phyloP scores from a whole-genome alignment of 1,140 invertebrate species.

The Dryas iulia region DNA sequence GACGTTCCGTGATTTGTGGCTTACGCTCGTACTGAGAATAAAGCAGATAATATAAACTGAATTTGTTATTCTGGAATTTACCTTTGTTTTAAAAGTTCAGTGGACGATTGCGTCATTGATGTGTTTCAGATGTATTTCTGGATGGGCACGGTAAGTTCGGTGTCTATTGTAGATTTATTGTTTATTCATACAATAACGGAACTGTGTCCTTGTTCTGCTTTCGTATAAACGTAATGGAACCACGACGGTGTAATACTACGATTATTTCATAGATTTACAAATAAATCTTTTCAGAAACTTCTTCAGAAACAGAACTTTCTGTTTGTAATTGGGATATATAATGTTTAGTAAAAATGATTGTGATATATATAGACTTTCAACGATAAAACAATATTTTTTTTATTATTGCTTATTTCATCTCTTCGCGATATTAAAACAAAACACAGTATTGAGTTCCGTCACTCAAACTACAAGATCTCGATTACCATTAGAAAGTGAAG shows the following conservation, averaged over 20 bases:
- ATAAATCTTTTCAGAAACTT: no score
- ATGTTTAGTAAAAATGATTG: no score
- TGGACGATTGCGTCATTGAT: constrained; percentile 25
- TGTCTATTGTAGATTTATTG: constrained; percentile 28
- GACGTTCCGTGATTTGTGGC: constrained; percentile 16
- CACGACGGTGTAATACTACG: neutral
- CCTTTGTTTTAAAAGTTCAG: constrained; percentile 28
- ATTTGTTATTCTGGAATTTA: constrained; percentile 20
- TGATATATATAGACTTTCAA: no score
- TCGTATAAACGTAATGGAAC: constrained; percentile 14
- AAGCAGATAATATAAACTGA: constrained; percentile 20
- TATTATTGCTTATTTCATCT: no score
- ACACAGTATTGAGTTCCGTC: no score
- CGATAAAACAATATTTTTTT: no score
- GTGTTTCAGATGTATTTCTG: constrained; percentile 23
- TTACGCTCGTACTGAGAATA: constrained; percentile 14
- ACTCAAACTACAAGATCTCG: no score
- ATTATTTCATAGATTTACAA: no score
- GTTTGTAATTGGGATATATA: no score
- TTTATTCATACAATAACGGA: constrained; percentile 17
- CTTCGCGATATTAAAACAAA: no score
- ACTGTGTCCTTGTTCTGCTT: constrained; percentile 14
- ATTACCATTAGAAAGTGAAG: no score
- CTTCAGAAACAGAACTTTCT: no score
- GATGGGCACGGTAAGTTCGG: constrained; percentile 10